Conservation (phyloP, 1,140 invertebrate genomes). For the Saxidomus purpurata region DNA sequence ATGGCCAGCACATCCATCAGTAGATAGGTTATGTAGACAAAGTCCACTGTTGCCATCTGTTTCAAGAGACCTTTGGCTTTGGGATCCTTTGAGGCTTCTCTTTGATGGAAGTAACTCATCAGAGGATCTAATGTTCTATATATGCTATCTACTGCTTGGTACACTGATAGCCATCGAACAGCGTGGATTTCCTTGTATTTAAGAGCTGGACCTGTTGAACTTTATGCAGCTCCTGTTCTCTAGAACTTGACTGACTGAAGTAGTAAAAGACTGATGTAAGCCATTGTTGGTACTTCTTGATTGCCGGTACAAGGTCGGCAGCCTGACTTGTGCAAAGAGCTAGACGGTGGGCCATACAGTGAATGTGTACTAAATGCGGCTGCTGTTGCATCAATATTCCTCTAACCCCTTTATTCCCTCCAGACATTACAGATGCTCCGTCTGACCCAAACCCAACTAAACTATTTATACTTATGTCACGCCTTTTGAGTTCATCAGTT, state of each 20-base stretch:
- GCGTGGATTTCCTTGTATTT: not conserved
- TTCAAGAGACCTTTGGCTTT: conserved; percentile 21
- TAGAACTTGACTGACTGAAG: not conserved
- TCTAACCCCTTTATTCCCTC: not conserved
- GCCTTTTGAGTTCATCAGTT: not conserved
- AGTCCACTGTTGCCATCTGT: not conserved
- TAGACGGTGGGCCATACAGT: conserved; percentile 20
- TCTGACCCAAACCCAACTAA: not conserved
- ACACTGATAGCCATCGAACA: not conserved
- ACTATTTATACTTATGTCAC: not conserved
- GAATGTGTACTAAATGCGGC: not conserved
- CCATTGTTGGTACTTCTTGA: not conserved
- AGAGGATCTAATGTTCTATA: not conserved
- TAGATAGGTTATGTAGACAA: conserved; percentile 24
- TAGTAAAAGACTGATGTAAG: not conserved
- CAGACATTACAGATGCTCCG: conserved; percentile 3
- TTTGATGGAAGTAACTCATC: not conserved
- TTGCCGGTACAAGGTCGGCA: not conserved
- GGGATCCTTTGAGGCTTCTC: not conserved
- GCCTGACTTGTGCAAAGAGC: not conserved
- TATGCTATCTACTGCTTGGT: not conserved
- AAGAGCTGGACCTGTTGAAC: not conserved
- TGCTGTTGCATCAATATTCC: conserved; percentile 2
- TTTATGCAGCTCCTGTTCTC: not conserved
- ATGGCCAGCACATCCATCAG: conserved; percentile 31